A percentile compares a stretch with the other conserved stretches of the same genome.
Evolutionary conservation across 2,797 vertebrate species (phyloP).

Genomic region (Potorous gilbertii): DNA sequence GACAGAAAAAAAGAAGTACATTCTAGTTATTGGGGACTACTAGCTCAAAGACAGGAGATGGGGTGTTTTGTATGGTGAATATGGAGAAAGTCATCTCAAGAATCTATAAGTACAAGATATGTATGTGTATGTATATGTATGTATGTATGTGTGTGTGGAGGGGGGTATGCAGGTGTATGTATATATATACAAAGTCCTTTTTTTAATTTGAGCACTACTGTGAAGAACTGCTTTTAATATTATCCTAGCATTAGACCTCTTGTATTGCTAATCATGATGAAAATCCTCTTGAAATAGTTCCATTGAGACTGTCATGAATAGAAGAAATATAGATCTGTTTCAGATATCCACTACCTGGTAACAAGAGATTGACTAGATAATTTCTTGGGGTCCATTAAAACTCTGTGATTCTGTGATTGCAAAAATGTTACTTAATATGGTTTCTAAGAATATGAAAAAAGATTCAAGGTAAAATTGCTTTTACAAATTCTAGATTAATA

Average conservation of each 20-base stretch:
- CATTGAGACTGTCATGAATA: conserved; percentile 38
- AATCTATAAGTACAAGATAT: neutral
- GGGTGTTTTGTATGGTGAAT: neutral
- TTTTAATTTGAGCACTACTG: conserved; percentile 26
- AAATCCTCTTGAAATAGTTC: conserved; percentile 63
- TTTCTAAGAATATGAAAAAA: conserved; percentile 20
- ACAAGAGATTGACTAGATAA: conserved; percentile 9
- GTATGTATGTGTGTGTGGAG: fast-evolving
- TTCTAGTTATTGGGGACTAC: neutral
- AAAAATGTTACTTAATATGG: conserved; percentile 20
- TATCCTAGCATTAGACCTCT: conserved; percentile 16
- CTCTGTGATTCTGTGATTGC: conserved; percentile 1
- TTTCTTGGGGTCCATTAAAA: conserved; percentile 14
- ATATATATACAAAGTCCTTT: neutral
- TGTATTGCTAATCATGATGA: conserved; percentile 61
- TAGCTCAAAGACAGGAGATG: neutral
- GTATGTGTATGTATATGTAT: neutral
- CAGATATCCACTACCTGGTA: conserved; percentile 7
- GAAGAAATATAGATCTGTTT: conserved; percentile 22
- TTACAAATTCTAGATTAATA: conserved; percentile 36
- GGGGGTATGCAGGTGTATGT: too few species aligned
- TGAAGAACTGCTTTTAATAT: conserved; percentile 44
- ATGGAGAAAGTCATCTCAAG: neutral
- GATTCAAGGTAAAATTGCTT: conserved; percentile 19
- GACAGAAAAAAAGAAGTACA: neutral